Evolutionary conservation across 2,888 invertebrate species (phyloP).

Genomic region (Bombylius major): DNA sequence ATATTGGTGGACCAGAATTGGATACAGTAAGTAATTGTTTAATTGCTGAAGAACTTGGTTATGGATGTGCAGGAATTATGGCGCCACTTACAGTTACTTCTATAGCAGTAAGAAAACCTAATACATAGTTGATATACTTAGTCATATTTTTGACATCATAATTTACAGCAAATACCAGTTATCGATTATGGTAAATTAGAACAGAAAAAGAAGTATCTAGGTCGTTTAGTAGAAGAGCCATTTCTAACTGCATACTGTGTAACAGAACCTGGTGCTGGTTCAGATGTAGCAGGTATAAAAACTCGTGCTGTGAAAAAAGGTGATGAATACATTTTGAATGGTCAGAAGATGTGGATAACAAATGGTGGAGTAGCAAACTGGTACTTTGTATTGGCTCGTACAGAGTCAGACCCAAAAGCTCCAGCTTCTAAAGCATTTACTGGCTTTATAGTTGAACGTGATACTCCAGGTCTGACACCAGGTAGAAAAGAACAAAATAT

Average conservation of each 20-base stretch:
- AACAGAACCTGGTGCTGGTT: conserved; percentile 85
- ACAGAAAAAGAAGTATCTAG: conserved; percentile 82
- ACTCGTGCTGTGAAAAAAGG: conserved; percentile 82
- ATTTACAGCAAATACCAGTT: conserved; percentile 68
- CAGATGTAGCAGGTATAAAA: conserved; percentile 81
- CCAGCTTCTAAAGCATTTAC: conserved; percentile 73
- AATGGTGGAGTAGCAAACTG: conserved; percentile 87
- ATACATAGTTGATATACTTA: background rate
- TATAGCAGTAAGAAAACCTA: conserved; percentile 37
- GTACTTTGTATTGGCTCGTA: conserved; percentile 82
- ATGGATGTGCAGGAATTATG: conserved; percentile 84
- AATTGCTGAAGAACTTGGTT: conserved; percentile 80
- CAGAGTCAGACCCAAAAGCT: conserved; percentile 74
- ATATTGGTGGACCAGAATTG: conserved; percentile 45
- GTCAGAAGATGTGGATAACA: conserved; percentile 96
- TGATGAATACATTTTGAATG: conserved; percentile 76
- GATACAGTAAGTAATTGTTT: conserved; percentile 44
- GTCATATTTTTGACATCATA: background rate
- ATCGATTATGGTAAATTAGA: conserved; percentile 68
- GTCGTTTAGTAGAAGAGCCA: conserved; percentile 71
- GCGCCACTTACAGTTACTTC: conserved; percentile 57
- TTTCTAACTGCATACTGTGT: conserved; percentile 80
- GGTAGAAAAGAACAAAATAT: conserved; percentile 59
- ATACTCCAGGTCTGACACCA: conserved; percentile 48
- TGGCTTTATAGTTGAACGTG: conserved; percentile 58